Percentiles rank a stretch among this genome's conserved stretches.
Evolutionary conservation across 2,797 vertebrate genomes (phyloP).

Genomic region (Harpagifer antarcticus): DNA sequence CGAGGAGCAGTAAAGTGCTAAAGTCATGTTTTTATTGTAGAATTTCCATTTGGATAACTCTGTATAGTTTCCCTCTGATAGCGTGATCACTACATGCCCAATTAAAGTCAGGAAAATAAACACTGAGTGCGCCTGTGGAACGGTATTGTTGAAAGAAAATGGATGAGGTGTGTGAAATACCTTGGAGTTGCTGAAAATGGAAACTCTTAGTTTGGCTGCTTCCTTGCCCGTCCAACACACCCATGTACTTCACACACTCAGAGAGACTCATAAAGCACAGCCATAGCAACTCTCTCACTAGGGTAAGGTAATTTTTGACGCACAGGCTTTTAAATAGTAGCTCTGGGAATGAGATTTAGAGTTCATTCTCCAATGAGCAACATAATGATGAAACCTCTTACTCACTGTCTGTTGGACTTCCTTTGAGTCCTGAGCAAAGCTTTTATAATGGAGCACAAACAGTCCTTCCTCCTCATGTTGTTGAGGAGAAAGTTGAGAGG

Average conservation of each 20-base stretch:
- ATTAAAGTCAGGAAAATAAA: slow-evolving; percentile 75
- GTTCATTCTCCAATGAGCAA: slow-evolving; percentile 43
- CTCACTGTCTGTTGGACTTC: slow-evolving; percentile 81
- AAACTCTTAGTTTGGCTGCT: slow-evolving; percentile 74
- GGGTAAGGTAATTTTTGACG: slow-evolving; percentile 42
- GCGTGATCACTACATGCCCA: slow-evolving; percentile 65
- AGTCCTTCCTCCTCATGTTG: slow-evolving; percentile 33
- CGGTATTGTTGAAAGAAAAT: slow-evolving; percentile 66
- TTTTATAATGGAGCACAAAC: slow-evolving; percentile 33
- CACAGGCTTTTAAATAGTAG: slow-evolving; percentile 8
- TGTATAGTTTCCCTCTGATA: slow-evolving; percentile 62
- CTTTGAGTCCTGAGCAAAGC: slow-evolving; percentile 52
- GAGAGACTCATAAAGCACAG: slow-evolving; percentile 58
- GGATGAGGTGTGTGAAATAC: slow-evolving; percentile 74
- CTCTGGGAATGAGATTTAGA: slow-evolving; percentile 42
- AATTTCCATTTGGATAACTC: slow-evolving; percentile 64
- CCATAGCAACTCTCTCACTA: slow-evolving; percentile 35
- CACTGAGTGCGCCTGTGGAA: slow-evolving; percentile 34
- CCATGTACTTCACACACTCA: slow-evolving; percentile 55
- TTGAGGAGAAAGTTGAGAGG: slow-evolving; percentile 28
- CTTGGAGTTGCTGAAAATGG: slow-evolving; percentile 76
- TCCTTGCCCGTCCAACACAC: slow-evolving; percentile 69
- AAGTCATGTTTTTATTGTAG: slow-evolving; percentile 66
- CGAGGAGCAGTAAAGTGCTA: slow-evolving; percentile 20
- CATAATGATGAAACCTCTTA: slow-evolving; percentile 72